Conservation (phyloP, 2,113 vertebrate species). For the Microcebus tavaratra region DNA sequence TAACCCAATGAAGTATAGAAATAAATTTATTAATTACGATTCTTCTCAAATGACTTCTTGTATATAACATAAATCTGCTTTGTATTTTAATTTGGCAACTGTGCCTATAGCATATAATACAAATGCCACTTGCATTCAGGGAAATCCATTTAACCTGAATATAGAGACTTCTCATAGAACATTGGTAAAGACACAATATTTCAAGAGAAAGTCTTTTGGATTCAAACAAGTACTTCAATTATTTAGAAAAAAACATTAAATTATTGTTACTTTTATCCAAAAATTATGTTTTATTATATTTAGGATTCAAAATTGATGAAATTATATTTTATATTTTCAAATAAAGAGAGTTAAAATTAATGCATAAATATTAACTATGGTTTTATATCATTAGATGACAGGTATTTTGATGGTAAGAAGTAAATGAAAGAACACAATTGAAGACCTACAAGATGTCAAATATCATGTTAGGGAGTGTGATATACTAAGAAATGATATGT, state of each 20-base stretch:
- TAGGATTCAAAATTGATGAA: neutral
- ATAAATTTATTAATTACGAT: neutral
- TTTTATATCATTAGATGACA: no score
- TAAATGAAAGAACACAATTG: no score
- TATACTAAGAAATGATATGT: no score
- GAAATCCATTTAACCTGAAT: neutral
- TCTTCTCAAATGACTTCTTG: neutral
- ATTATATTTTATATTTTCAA: neutral
- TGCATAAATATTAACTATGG: neutral
- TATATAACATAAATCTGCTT: neutral
- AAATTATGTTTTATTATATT: neutral
- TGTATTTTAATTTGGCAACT: neutral
- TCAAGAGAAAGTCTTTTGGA: neutral
- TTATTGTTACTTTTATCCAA: neutral
- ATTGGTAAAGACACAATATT: neutral
- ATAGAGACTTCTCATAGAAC: neutral
- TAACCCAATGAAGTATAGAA: neutral
- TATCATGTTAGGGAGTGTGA: no score
- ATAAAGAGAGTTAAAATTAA: neutral
- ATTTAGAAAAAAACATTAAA: neutral
- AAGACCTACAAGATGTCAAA: no score
- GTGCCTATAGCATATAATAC: neutral
- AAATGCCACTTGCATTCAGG: neutral
- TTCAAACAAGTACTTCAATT: neutral
- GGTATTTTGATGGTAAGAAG: no score